These are phyloP conservation scores for Lipophrys pholis DNA, from an alignment of 2,113 vertebrate genomes.

Conservation along the genomic window DNA sequence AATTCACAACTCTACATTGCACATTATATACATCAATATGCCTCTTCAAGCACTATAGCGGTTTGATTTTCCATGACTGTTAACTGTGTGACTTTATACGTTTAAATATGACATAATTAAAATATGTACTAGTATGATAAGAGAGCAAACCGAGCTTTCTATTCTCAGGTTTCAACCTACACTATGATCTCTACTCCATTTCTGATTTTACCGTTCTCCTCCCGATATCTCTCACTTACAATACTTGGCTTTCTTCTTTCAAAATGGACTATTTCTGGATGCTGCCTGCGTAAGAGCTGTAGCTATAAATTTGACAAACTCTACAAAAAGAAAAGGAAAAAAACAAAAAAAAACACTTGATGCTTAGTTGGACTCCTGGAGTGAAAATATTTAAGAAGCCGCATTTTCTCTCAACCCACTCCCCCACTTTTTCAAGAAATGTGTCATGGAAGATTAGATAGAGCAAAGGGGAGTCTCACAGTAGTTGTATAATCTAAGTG, in stretches of 20 bases:
- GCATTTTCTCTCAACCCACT: slow-evolving; percentile 6
- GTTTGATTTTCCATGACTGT: too few relatives aligned
- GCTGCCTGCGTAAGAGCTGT: background rate
- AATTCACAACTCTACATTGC: too few relatives aligned
- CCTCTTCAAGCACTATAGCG: too few relatives aligned
- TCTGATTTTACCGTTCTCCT: background rate
- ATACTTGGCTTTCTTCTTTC: background rate
- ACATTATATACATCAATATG: too few relatives aligned
- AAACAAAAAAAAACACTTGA: slow-evolving; percentile 9
- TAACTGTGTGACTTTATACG: too few relatives aligned
- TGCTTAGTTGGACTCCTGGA: slow-evolving; percentile 20
- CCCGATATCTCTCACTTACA: background rate
- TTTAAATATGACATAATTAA: too few relatives aligned
- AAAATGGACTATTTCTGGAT: background rate
- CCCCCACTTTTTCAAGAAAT: slow-evolving; percentile 13
- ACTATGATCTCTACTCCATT: too few relatives aligned
- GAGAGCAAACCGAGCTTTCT: too few relatives aligned
- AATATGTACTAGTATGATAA: too few relatives aligned
- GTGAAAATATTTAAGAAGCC: slow-evolving; percentile 30
- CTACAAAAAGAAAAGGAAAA: background rate
- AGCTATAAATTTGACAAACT: slow-evolving; percentile 4
- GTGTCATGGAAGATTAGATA: slow-evolving; percentile 54
- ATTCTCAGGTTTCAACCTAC: too few relatives aligned
- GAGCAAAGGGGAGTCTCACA: slow-evolving; percentile 47
- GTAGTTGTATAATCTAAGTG: slow-evolving; percentile 51